Evolutionary conservation across 2,797 vertebrate genomes (phyloP).

Genomic region (Peromyscus aztecus): DNA sequence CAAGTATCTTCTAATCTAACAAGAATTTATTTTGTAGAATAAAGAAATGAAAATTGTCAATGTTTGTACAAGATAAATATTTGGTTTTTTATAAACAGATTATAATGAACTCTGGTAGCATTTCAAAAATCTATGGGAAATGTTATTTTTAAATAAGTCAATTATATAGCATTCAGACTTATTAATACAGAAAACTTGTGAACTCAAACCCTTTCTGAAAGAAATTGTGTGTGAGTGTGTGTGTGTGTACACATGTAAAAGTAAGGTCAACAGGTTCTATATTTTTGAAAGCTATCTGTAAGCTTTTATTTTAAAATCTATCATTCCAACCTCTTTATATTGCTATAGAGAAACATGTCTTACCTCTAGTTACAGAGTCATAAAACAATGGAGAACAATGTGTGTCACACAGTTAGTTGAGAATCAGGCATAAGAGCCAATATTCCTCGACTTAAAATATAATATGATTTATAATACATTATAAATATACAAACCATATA

Average conservation of each 20-base stretch:
- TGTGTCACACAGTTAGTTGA: neutral
- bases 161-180: neutral
- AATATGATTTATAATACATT: neutral
- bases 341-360: neutral
- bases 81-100: neutral
- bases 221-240: neutral
- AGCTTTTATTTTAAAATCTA: neutral
- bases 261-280: neutral
- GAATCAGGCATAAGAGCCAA: neutral
- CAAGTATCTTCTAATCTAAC: neutral
- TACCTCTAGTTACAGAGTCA: neutral
- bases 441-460: neutral
- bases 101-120: neutral
- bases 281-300: neutral
- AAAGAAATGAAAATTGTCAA: neutral
- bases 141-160: neutral
- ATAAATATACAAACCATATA: neutral
- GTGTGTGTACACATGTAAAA: neutral
- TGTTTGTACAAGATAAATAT: neutral
- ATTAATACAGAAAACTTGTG: neutral
- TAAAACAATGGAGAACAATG: neutral
- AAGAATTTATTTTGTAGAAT: neutral
- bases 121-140: neutral
- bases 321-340: neutral
- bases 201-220: neutral